These are phyloP conservation scores for Tenthredo distinguenda DNA, from an alignment of 2,888 invertebrate genomes.

Conservation along the genomic window DNA sequence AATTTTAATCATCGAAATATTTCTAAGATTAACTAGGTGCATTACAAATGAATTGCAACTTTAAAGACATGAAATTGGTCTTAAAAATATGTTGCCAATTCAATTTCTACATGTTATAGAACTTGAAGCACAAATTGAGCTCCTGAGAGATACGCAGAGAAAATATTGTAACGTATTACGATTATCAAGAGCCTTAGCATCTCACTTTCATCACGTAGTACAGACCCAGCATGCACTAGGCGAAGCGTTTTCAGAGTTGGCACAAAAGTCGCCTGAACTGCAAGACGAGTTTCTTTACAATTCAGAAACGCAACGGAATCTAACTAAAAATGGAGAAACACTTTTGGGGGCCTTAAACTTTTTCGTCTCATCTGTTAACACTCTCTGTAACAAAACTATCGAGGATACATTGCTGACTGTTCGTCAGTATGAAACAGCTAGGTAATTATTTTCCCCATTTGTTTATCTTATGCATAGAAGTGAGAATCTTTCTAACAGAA, in stretches of 20 bases:
- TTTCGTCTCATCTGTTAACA: slow-evolving; percentile 97
- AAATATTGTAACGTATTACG: slow-evolving; percentile 94
- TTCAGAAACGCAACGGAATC: slow-evolving; percentile 95
- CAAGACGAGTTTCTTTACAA: slow-evolving; percentile 97
- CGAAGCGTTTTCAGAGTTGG: slow-evolving; percentile 96
- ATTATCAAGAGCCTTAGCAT: slow-evolving; percentile 90
- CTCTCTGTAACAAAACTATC: slow-evolving; percentile 98
- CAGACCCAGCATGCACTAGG: slow-evolving; percentile 93
- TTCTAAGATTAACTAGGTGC: not conserved
- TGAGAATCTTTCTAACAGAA: not conserved
- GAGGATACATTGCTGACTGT: slow-evolving; percentile 94
- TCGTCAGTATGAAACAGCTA: slow-evolving; percentile 87
- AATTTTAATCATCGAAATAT: not conserved
- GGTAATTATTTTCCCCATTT: slow-evolving; percentile 81
- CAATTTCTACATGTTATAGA: slow-evolving; percentile 80
- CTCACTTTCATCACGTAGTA: slow-evolving; percentile 93
- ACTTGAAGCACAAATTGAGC: slow-evolving; percentile 95
- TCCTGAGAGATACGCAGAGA: slow-evolving; percentile 94
- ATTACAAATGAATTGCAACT: not conserved
- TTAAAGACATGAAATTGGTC: slow-evolving; percentile 39
- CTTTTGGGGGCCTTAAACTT: slow-evolving; percentile 96
- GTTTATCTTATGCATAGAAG: not conserved
- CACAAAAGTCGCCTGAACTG: slow-evolving; percentile 97
- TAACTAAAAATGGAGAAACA: slow-evolving; percentile 96
- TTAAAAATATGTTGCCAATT: not conserved